Conservation (phyloP, 1,140 invertebrate genomes). For the Hesperophylax magnus region DNA sequence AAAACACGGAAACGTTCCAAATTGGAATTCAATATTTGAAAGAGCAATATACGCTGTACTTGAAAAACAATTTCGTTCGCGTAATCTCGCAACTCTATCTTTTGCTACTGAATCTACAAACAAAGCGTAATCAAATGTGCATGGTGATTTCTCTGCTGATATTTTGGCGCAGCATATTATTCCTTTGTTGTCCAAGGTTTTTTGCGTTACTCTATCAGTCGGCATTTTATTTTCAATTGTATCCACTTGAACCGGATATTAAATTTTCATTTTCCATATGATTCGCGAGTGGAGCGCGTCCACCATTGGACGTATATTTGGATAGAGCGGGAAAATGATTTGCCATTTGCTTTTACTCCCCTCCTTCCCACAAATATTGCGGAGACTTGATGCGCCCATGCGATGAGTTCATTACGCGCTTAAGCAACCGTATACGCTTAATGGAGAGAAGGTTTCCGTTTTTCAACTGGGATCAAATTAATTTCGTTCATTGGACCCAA, state of each 20-base stretch:
- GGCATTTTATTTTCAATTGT: conserved; percentile 29
- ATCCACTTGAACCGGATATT: conserved; percentile 41
- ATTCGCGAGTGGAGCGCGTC: not conserved
- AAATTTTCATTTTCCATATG: conserved; percentile 42
- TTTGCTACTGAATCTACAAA: not conserved
- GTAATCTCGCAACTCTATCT: too few relatives aligned
- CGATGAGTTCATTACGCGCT: conserved; percentile 1
- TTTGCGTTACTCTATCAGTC: not conserved
- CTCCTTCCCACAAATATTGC: not conserved
- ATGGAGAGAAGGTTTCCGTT: too few relatives aligned
- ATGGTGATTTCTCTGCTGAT: not conserved
- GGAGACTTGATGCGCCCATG: not conserved
- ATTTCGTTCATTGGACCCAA: too few relatives aligned
- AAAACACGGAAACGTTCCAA: too few relatives aligned
- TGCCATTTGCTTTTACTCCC: not conserved
- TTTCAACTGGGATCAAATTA: too few relatives aligned
- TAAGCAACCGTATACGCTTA: not conserved
- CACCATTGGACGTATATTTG: conserved; percentile 21
- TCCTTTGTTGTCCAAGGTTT: not conserved
- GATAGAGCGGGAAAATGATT: conserved; percentile 23
- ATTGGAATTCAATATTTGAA: too few relatives aligned
- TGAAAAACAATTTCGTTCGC: too few relatives aligned
- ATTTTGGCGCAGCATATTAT: not conserved
- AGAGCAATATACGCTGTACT: too few relatives aligned
- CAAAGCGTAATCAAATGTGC: not conserved